A percentile compares a stretch with the other conserved stretches of the same genome.
These are phyloP conservation scores for Sogatella furcifera DNA, from an alignment of 1,140 invertebrate species.

Conservation along the genomic window DNA sequence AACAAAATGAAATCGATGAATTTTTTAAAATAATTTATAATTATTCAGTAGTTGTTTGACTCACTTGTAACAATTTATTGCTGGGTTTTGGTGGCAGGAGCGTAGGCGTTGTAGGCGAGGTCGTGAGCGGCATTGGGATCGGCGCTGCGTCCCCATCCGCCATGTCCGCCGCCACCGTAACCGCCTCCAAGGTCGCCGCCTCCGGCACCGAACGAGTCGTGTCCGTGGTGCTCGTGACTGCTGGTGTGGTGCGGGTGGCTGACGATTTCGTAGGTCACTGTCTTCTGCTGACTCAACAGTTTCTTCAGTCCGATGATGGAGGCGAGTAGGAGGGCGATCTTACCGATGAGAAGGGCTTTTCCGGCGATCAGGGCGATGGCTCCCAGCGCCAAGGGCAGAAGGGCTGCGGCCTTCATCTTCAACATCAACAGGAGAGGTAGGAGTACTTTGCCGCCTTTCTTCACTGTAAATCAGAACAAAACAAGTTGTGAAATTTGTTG, in stretches of 20 bases:
- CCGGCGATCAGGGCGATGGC: conserved; percentile 73
- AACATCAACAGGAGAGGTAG: conserved; percentile 60
- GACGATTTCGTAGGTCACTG: conserved; percentile 75
- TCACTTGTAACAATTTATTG: too few relatives aligned
- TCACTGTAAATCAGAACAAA: conserved; percentile 27
- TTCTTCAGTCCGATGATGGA: conserved; percentile 75
- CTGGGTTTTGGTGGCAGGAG: conserved; percentile 27
- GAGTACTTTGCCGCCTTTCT: conserved; percentile 67
- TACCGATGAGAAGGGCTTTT: conserved; percentile 71
- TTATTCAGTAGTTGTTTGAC: too few relatives aligned
- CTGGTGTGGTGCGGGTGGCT: conserved; percentile 65
- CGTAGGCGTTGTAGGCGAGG: conserved; percentile 62
- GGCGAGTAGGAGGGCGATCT: conserved; percentile 68
- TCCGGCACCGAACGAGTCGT: conserved; percentile 35
- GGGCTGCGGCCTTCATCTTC: conserved; percentile 63
- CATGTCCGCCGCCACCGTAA: conserved; percentile 36
- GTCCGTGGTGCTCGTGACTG: conserved; percentile 43
- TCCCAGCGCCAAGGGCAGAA: conserved; percentile 62
- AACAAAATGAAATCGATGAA: too few relatives aligned
- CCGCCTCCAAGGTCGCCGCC: conserved; percentile 18
- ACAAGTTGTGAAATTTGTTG: too few relatives aligned
- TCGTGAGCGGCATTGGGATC: conserved; percentile 47
- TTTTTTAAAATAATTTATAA: too few relatives aligned
- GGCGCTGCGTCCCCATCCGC: conserved; percentile 54
- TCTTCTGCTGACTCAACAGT: conserved; percentile 57